Evolutionary conservation across 2,888 invertebrate species (phyloP), one percentile per base, ranked within the genome.

Genomic region (Drosophila histrio): DNA sequence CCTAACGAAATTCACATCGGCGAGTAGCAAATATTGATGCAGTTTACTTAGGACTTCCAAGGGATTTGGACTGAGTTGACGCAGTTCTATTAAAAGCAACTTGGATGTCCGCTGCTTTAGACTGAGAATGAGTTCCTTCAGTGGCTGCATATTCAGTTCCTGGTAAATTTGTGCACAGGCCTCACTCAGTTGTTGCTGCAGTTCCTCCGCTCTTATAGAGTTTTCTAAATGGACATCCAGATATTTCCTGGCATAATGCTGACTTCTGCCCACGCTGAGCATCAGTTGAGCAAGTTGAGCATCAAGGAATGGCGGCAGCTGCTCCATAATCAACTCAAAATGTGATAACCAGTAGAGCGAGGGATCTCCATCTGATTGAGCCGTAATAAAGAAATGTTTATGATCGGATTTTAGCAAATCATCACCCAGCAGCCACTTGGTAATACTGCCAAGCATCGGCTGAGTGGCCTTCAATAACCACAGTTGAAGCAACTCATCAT

Each of bases 21-120:
- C 5, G 0, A 86, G 58, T 39, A 80, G 21, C 11, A 76, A 15
- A 46, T 72, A 80, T 19, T 65, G 56, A 39, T 83, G 69, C 0
- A 80, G 28, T 1, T 53, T 46, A 4, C 44, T 7, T 0, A 79
- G 24, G 0, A 82, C 19, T 2, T 56, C 39, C 15, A 59, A 2
- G 0, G 58, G 43, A 1, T 0, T 28, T 36, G 32, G 28, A 4
- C n/a, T 1, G 9, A n/a, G 0, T 1, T 15, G 3, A 0, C 30
- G 4, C 5, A 79, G 43, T 6, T 26, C 8, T 0, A 7, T 1
- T 0, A 79, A 26, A 4, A 83, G 43, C 21, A 41, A 17, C 0
- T 19, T 8, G 1, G 83, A 72, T 2, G 60, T 36, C 2, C 49
- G n/a, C 11, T 1, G 39, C 7, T 79, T 41, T 5, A 79, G 44